Percentiles rank a stretch among this genome's conserved stretches.
Evolutionary conservation across 64 coral and sea anemone species (phyloP).

Genomic region (Stichodactyla helianthus): DNA sequence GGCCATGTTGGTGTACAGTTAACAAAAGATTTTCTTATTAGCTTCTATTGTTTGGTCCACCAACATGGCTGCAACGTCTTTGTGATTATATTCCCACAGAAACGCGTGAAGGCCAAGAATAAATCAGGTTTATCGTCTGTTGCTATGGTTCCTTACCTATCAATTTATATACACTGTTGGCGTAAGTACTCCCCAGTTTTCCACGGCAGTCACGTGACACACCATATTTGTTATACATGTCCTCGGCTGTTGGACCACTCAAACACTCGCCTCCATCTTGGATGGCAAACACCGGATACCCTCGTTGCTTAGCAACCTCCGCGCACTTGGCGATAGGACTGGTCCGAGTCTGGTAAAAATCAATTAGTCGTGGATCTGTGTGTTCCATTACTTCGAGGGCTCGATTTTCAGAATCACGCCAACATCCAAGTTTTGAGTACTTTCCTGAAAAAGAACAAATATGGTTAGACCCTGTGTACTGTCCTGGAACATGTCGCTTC

Average conservation of each 20-base stretch:
- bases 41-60: no score
- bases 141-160: slow-evolving; percentile 45
- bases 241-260: slow-evolving; percentile 55
- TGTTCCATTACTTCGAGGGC: slow-evolving; percentile 57
- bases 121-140: not conserved
- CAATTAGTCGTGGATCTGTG: slow-evolving; percentile 47
- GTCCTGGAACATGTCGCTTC: no score
- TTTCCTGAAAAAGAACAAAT: slow-evolving; percentile 30
- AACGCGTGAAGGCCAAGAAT: no score
- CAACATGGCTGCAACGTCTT: no score
- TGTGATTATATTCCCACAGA: no score
- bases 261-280: slow-evolving; percentile 82
- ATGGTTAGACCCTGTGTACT: not conserved
- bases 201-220: slow-evolving; percentile 72
- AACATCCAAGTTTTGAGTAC: slow-evolving; percentile 72
- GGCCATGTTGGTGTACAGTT: no score
- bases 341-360: slow-evolving; percentile 63
- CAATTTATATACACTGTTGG: slow-evolving; percentile 77
- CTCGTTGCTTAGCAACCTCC: slow-evolving; percentile 60
- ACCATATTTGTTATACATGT: slow-evolving; percentile 52
- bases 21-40: no score
- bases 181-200: slow-evolving; percentile 53
- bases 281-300: slow-evolving; percentile 67
- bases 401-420: slow-evolving; percentile 61
- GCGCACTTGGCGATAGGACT: slow-evolving; percentile 71